Evolutionary conservation across 2,113 vertebrate genomes (phyloP).

Genomic region (Alligator sinensis): DNA sequence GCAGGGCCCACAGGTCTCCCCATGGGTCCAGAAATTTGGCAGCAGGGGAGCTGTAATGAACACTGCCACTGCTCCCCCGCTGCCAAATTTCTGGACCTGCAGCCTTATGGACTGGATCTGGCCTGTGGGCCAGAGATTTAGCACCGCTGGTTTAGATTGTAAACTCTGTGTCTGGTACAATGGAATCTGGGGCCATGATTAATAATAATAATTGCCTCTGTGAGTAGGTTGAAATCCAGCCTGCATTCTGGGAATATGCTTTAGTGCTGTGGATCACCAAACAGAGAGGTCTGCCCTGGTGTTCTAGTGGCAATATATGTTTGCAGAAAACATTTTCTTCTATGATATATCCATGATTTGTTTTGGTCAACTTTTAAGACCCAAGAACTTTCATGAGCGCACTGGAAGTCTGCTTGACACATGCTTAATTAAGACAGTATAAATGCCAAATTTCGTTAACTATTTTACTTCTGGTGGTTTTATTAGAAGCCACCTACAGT

Average conservation of each 20-base stretch:
- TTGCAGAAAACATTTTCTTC: neutral
- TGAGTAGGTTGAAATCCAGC: neutral
- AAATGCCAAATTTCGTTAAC: slow-evolving; percentile 36
- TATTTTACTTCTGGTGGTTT: slow-evolving; percentile 14
- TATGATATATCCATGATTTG: neutral
- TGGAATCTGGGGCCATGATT: neutral
- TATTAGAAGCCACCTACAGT: slow-evolving; percentile 58
- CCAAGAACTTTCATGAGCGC: neutral
- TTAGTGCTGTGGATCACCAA: neutral
- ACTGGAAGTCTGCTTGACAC: neutral
- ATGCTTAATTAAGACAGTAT: slow-evolving; percentile 31
- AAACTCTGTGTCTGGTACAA: neutral
- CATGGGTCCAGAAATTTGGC: too few relatives aligned
- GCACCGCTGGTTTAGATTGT: neutral
- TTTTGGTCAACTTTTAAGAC: neutral
- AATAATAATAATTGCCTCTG: neutral
- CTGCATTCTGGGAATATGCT: neutral
- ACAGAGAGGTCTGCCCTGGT: neutral
- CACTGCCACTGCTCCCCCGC: too few relatives aligned
- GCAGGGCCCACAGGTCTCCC: too few relatives aligned
- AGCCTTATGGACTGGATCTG: too few relatives aligned
- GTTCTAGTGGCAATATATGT: neutral
- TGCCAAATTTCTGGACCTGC: too few relatives aligned
- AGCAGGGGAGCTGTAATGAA: too few relatives aligned
- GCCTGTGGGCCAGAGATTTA: too few relatives aligned